Base-by-base conservation (phyloP, 1,140 invertebrate genomes). In the Phortica variegata region DNA sequence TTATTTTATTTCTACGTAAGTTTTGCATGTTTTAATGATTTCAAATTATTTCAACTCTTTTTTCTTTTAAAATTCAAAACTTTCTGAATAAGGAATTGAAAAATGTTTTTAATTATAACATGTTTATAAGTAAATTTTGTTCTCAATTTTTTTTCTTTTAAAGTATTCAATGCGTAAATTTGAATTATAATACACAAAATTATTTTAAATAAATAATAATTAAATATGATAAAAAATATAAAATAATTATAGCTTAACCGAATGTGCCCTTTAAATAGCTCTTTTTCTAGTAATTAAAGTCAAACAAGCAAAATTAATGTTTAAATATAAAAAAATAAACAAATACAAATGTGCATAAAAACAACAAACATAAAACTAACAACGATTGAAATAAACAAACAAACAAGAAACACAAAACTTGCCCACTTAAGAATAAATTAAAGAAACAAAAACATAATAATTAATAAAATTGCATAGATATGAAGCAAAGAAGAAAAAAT, bases 201-300 rank as follows among this genome's bases (percentile, higher is more conserved):
- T 36, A 40, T 47, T 58, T 29, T 33, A 51, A 49, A 29, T 15
- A 52, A 50, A 49, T 49, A 44, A 48, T 56, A 52, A 49, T 33
- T 42, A 47, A 58, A 43, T 23, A 42, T 33, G 41, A 26, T 42
- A 49, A 32, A 19, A 54, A 56, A 49, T 53, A 54, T 50, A 52
- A 52, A 51, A 60, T 68, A 71, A 71, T 60, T 75, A 75, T 75
- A 75, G 72, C 72, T 75, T 75, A 75, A 75, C 73, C 73, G 66
- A 72, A 75, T 75, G 73, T 75, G 73, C 73, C 73, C 73, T 75
- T 73, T 75, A 70, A 69, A 70, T 72, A 71, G 65, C 71, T 74
- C 71, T 74, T 68, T 74, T 74, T 73, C 59, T 71, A 74, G 63
- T 44, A 34, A 15, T 12, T 34, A 36, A 43, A 44, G 36, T 17